Evolutionary conservation across 2,113 vertebrate species (phyloP).

Genomic region (Lophotis ruficrista): DNA sequence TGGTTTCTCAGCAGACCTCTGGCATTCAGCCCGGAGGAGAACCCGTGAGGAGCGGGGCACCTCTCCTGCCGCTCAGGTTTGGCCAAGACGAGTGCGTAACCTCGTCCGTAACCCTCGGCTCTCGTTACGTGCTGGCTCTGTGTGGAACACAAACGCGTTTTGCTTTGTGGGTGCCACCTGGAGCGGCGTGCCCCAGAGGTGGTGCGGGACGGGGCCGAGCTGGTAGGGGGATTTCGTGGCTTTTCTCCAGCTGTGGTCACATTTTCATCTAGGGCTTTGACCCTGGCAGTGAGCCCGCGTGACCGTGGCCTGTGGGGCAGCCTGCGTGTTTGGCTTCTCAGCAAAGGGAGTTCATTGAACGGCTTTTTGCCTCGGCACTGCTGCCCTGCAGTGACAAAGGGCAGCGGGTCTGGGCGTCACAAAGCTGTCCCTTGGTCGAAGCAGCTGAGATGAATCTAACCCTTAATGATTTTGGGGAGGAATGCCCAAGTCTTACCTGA

Average conservation of each 20-base stretch:
- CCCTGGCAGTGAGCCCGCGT: neutral
- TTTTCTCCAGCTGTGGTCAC: neutral
- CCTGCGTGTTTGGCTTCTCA: neutral
- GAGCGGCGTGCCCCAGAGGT: neutral
- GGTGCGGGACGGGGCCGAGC: neutral
- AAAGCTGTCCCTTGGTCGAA: neutral
- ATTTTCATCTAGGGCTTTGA: neutral
- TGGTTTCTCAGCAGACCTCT: neutral
- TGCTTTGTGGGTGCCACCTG: neutral
- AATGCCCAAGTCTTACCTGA: neutral
- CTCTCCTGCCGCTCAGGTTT: neutral
- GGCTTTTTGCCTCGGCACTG: neutral
- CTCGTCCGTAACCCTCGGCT: neutral
- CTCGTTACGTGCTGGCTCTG: neutral
- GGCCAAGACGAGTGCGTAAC: neutral
- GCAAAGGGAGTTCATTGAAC: neutral
- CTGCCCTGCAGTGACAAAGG: neutral
- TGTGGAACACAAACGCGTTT: rapidly evolving
- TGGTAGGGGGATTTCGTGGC: neutral
- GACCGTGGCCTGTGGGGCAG: neutral
- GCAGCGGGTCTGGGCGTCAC: neutral
- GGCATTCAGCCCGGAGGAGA: neutral
- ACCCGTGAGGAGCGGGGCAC: neutral
- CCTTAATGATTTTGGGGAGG: neutral
- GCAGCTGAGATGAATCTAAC: neutral